Evolutionary conservation across 2,888 invertebrate genomes (phyloP).

Genomic region (Cheilosia variabilis): DNA sequence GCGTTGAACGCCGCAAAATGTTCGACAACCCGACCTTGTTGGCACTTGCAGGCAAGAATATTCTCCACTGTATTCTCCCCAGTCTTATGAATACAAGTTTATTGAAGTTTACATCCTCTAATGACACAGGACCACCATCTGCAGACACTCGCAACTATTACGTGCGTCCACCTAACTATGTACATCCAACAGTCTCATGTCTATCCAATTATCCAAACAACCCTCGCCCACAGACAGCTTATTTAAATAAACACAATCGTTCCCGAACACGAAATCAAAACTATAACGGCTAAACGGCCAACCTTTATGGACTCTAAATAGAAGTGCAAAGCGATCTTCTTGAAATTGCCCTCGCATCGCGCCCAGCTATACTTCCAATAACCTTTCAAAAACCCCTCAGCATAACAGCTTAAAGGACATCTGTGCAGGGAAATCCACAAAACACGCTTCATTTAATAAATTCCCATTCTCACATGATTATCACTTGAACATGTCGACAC

Average conservation of each 20-base stretch:
- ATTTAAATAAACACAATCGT: neutral
- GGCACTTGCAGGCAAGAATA: too few species aligned
- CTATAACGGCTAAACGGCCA: constrained; percentile 30
- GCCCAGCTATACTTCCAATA: constrained; percentile 29
- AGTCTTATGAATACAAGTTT: too few species aligned
- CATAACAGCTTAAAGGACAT: constrained; percentile 52
- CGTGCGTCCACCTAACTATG: too few species aligned
- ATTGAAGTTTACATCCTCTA: too few species aligned
- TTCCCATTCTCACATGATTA: constrained; percentile 64
- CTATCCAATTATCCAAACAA: neutral
- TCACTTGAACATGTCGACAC: constrained; percentile 22
- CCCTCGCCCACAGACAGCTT: neutral
- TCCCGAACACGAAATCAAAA: constrained; percentile 34
- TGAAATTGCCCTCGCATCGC: constrained; percentile 39
- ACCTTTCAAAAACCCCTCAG: constrained; percentile 23
- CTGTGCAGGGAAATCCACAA: constrained; percentile 50
- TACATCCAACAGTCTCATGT: too few species aligned
- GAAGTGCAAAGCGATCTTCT: constrained; percentile 20
- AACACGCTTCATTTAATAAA: constrained; percentile 64
- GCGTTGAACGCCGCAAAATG: too few species aligned
- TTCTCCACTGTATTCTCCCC: too few species aligned
- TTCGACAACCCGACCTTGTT: too few species aligned
- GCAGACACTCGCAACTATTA: too few species aligned
- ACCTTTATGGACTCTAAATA: constrained; percentile 26
- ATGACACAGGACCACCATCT: too few species aligned